Base-by-base conservation (phyloP, 2,888 invertebrate species). In the Dolomedes plantarius region DNA sequence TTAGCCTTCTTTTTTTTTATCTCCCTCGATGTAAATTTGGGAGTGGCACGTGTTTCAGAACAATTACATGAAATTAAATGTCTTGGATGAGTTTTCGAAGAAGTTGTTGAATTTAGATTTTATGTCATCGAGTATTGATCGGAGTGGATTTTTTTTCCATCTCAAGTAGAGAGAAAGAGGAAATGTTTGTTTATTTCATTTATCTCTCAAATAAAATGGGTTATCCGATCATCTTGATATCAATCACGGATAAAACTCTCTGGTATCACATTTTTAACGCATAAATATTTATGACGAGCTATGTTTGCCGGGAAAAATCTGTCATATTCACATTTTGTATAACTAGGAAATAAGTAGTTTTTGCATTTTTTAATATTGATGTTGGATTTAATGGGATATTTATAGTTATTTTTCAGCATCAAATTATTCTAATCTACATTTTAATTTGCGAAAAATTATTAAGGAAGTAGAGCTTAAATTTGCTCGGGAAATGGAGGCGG, bases 61-160 rank as follows among this genome's bases (percentile, higher is more conserved):
- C 56, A 56, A 56, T 56, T 56, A 56, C 56, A 56, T 23, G 56
- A 56, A 56, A 56, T 56, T 56, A 56, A 56, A 56, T 56, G 56
- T 56, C 56, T 56, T 23, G 5, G 23, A 56, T 56, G 56, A 16
- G 56, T 23, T 23, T 23, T 56, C 23, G 23, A 23, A 56, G 56
- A 56, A 23, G 23, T 23, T 56, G 56, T 56, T 56, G 56, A 56
- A 56, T 56, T 56, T 56, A 16, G 56, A 56, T 56, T 56, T 23
- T 56, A 23, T 56, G 56, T 56, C 56, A 56, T 56, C 56, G 23
- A 16, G 56, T 56, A 56, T 56, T 56, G 56, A 56, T 56, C 23
- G 56, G 1, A 3, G n/a, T n/a, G 36, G 1, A 56, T 56, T 56
- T 23, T 56, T 56, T 23, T 56, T 46, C 16, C 6, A 46, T 9